Conservation (phyloP, 2,888 invertebrate species). For the Calliopum simillimum region DNA sequence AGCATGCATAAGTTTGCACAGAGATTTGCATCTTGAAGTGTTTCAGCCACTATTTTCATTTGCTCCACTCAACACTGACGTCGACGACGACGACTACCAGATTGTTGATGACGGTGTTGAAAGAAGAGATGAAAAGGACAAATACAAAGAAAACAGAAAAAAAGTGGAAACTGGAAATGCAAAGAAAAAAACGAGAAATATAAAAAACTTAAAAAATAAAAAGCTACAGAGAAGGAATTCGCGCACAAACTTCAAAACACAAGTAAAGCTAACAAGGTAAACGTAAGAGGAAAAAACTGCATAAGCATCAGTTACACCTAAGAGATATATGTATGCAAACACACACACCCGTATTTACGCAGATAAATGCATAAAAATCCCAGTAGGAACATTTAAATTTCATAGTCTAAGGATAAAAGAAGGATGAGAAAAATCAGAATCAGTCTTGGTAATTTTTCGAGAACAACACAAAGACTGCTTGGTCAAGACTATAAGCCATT, state of each 20-base stretch:
- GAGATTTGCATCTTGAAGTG: constrained; percentile 52
- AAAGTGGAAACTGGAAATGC: not conserved
- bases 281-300: not conserved
- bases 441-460: too few species aligned
- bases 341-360: not conserved
- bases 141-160: not conserved
- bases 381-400: too few species aligned
- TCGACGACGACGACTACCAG: too few species aligned
- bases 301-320: not conserved
- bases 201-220: not conserved
- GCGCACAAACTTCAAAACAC: constrained; percentile 16
- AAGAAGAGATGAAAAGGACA: not conserved
- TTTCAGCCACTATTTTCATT: constrained; percentile 29
- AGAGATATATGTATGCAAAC: not conserved
- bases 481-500: too few species aligned
- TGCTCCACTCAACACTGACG: constrained; percentile 1
- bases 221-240: not conserved
- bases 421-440: too few species aligned
- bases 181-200: not conserved
- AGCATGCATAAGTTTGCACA: constrained; percentile 48
- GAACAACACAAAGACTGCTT: too few species aligned
- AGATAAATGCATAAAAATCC: too few species aligned
- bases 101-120: too few species aligned
- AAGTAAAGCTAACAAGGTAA: constrained; percentile 8
- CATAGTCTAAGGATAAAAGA: too few species aligned